phyloP scores from a whole-genome alignment of 2,797 vertebrate genomes.

The Antrozous pallidus region DNA sequence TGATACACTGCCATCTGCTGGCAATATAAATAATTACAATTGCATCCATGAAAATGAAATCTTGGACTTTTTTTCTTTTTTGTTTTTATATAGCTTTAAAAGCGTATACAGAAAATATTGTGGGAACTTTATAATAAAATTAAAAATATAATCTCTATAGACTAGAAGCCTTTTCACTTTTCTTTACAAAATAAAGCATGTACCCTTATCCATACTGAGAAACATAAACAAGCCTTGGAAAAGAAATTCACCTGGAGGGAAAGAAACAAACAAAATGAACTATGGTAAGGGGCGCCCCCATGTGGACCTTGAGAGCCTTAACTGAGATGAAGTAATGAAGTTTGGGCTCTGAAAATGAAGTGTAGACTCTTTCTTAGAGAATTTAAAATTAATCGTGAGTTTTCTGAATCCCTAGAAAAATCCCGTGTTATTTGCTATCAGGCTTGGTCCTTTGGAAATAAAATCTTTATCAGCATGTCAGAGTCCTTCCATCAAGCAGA shows the following conservation, averaged over 20 bases:
- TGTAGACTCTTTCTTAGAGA: background rate
- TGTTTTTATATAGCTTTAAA: background rate
- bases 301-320: background rate
- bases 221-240: background rate
- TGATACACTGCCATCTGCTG: conserved; percentile 80
- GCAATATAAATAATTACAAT: background rate
- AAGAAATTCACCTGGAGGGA: background rate
- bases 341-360: background rate
- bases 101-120: background rate
- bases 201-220: background rate
- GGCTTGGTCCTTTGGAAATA: background rate
- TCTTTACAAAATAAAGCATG: background rate
- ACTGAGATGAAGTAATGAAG: background rate
- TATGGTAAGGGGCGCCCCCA: background rate
- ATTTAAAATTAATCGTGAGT: background rate
- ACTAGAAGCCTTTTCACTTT: background rate
- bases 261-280: background rate
- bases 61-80: background rate
- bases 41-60: background rate
- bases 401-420: background rate
- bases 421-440: background rate
- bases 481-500: background rate
- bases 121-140: background rate
- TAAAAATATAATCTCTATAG: background rate
- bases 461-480: background rate